A percentile compares a stretch with the other conserved stretches of the same genome.
Evolutionary conservation across 2,113 vertebrate species (phyloP).

Genomic region (Phodopus roborovskii): DNA sequence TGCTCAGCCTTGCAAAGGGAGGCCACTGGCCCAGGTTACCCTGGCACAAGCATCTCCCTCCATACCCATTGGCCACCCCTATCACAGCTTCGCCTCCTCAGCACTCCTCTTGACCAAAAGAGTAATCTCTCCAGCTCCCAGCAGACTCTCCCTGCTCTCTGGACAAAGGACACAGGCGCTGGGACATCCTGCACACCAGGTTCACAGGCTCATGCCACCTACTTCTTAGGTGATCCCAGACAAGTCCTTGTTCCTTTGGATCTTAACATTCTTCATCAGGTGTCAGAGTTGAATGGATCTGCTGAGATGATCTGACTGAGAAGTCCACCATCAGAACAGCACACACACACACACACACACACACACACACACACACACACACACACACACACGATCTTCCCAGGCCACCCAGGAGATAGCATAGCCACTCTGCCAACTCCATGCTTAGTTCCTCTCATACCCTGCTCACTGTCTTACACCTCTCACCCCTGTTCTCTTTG

Average conservation of each 20-base stretch:
- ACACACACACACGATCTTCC: too few species aligned
- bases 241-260: not conserved
- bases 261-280: not conserved
- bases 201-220: accelerated
- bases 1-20: not conserved
- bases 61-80: not conserved
- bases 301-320: not conserved
- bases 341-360: not conserved
- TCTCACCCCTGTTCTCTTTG: not conserved
- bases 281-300: not conserved
- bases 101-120: not conserved
- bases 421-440: not conserved
- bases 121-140: not conserved
- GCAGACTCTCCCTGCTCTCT: not conserved
- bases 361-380: too few species aligned
- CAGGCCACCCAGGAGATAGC: not conserved
- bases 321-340: not conserved
- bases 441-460: not conserved
- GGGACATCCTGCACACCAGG: not conserved
- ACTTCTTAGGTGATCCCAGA: not conserved
- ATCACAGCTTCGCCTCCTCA: accelerated
- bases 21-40: accelerated
- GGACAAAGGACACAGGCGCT: not conserved
- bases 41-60: not conserved
- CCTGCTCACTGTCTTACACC: not conserved